phyloP scores from a whole-genome alignment of 2,888 invertebrate genomes.

The Amorpha juglandis region DNA sequence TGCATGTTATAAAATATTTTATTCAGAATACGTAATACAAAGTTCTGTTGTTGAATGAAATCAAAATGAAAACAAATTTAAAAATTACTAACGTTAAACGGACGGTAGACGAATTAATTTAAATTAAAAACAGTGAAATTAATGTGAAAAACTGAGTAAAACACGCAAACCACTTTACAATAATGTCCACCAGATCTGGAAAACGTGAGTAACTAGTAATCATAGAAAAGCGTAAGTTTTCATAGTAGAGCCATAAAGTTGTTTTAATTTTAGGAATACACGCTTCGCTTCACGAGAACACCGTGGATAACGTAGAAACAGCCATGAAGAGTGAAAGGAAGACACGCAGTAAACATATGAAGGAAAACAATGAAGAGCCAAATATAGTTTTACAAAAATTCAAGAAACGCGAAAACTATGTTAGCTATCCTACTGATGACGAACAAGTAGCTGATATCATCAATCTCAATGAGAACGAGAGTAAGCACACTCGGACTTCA shows the following conservation, averaged over 20 bases:
- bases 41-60: slow-evolving; percentile 3
- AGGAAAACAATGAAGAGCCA: slow-evolving; percentile 51
- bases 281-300: slow-evolving; percentile 50
- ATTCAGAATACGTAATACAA: background rate
- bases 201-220: slow-evolving; percentile 62
- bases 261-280: slow-evolving; percentile 63
- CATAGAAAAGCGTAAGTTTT: background rate
- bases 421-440: slow-evolving; percentile 63
- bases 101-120: slow-evolving; percentile 36
- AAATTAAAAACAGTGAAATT: slow-evolving; percentile 41
- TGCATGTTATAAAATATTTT: background rate
- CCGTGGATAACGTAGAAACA: slow-evolving; percentile 37
- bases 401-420: slow-evolving; percentile 66
- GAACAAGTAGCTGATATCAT: slow-evolving; percentile 38
- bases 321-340: slow-evolving; percentile 55
- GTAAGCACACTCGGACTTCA: slow-evolving; percentile 41
- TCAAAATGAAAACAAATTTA: slow-evolving; percentile 36
- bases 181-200: slow-evolving; percentile 75
- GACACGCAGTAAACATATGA: slow-evolving; percentile 56
- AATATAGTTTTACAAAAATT: slow-evolving; percentile 41
- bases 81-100: slow-evolving; percentile 50
- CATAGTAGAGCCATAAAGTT: background rate
- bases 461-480: slow-evolving; percentile 35
- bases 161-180: background rate
- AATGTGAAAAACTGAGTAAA: background rate